Conservation (phyloP, 2,113 vertebrate species). For the Upupa epops region DNA sequence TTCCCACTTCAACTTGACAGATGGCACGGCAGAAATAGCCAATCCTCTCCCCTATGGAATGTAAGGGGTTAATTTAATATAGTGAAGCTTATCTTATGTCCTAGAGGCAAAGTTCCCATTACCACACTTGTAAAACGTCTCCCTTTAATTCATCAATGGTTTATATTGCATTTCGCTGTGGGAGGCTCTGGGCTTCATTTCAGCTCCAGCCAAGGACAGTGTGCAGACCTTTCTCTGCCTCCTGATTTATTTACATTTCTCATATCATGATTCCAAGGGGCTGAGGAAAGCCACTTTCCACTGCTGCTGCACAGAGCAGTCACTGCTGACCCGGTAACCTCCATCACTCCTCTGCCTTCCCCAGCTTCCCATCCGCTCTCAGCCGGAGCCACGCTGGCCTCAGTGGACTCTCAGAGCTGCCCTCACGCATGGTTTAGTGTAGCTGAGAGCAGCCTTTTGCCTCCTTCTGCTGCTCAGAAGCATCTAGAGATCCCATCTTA, state of each 20-base stretch:
- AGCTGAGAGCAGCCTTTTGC: not conserved
- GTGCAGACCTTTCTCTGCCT: not conserved
- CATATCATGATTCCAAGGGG: not conserved
- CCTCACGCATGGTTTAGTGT: not conserved
- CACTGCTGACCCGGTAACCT: not conserved
- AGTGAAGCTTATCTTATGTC: not conserved
- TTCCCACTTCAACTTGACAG: not conserved
- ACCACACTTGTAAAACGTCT: not conserved
- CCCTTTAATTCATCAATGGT: not conserved
- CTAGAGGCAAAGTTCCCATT: not conserved
- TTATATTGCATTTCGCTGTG: not conserved
- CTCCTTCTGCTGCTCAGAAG: not conserved
- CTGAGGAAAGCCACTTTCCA: not conserved
- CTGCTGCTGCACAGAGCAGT: not conserved
- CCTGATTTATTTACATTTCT: not conserved
- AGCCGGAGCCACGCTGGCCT: not conserved
- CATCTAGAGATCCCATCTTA: rapidly evolving
- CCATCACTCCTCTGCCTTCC: not conserved
- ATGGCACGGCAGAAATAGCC: not conserved
- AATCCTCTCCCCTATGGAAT: not conserved
- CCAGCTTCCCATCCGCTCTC: not conserved
- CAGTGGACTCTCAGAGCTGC: not conserved
- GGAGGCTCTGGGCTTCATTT: not conserved
- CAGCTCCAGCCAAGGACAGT: not conserved
- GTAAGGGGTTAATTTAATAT: not conserved